Percentiles rank a stretch among this genome's conserved stretches.
Conservation (phyloP, 2,797 vertebrate genomes). For the Pseudomugil tenellus region DNA sequence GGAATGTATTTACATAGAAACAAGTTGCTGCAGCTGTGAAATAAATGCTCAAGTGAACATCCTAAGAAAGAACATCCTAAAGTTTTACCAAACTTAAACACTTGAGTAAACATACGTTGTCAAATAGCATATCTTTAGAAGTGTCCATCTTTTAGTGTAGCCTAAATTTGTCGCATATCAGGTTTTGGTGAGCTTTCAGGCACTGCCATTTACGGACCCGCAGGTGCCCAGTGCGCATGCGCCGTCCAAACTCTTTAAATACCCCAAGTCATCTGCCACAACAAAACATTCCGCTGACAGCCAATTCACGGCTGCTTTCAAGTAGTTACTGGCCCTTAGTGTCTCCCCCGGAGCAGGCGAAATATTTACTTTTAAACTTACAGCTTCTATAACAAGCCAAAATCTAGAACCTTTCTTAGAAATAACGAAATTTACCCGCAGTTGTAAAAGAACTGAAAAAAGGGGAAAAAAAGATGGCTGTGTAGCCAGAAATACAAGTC, state of each 20-base stretch:
- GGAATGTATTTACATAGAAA: not conserved
- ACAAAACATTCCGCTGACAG: conserved; percentile 82
- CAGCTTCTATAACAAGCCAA: conserved; percentile 42
- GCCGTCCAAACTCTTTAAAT: conserved; percentile 82
- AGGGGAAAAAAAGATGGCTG: conserved; percentile 82
- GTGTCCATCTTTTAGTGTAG: conserved; percentile 12
- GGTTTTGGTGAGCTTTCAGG: conserved; percentile 74
- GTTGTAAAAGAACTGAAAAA: conserved; percentile 55
- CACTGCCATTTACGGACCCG: conserved; percentile 67
- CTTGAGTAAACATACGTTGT: not conserved
- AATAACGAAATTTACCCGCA: conserved; percentile 67
- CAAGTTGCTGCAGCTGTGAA: not conserved
- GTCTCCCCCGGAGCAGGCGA: conserved; percentile 45
- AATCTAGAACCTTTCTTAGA: conserved; percentile 44
- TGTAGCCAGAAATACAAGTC: conserved; percentile 80
- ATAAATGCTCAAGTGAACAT: not conserved
- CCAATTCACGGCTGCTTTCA: conserved; percentile 60
- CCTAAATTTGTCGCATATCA: conserved; percentile 75
- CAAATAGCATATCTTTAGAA: not conserved
- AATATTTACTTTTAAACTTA: conserved; percentile 55
- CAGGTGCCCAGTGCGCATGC: conserved; percentile 77
- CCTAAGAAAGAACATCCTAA: not conserved
- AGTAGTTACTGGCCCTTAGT: conserved; percentile 42
- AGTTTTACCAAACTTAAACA: not conserved
- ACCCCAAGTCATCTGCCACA: conserved; percentile 84